A percentile compares a stretch with the other conserved stretches of the same genome.
Conservation (phyloP, 2,113 vertebrate genomes). For the Rhineura floridana region DNA sequence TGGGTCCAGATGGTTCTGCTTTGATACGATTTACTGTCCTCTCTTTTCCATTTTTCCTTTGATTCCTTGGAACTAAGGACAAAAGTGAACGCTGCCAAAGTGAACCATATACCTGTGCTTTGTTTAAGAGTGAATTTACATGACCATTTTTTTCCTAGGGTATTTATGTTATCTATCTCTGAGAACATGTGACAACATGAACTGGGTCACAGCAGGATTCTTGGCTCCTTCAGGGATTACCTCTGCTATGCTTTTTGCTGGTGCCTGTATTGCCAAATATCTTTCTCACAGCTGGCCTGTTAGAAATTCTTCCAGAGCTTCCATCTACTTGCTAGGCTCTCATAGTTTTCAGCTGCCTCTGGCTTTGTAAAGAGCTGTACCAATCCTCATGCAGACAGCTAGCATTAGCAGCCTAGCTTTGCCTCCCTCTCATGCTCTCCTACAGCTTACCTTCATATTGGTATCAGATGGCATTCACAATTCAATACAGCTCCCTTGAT, state of each 20-base stretch:
- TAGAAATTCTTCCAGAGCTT: not conserved
- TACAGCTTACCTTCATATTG: too few species aligned
- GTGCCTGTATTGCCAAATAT: not conserved
- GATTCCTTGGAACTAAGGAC: not conserved
- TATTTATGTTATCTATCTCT: not conserved
- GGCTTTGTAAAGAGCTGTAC: not conserved
- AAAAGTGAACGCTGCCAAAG: not conserved
- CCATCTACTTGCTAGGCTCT: not conserved
- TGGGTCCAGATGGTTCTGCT: not conserved
- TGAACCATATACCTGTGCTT: not conserved
- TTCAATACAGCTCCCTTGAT: too few species aligned
- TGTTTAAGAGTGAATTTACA: not conserved
- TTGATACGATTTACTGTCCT: not conserved
- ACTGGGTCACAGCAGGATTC: too few species aligned
- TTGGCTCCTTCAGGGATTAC: not conserved
- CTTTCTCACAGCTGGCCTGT: not conserved
- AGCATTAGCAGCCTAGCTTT: not conserved
- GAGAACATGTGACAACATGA: too few species aligned
- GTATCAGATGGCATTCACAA: not conserved
- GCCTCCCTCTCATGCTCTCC: not conserved
- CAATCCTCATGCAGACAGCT: not conserved
- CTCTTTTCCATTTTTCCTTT: not conserved
- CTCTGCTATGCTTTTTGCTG: not conserved
- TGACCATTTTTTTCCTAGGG: not conserved
- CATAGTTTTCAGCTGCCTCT: not conserved